Evolutionary conservation across 2,888 invertebrate genomes (phyloP).

Genomic region (Yponomeuta evonymella): DNA sequence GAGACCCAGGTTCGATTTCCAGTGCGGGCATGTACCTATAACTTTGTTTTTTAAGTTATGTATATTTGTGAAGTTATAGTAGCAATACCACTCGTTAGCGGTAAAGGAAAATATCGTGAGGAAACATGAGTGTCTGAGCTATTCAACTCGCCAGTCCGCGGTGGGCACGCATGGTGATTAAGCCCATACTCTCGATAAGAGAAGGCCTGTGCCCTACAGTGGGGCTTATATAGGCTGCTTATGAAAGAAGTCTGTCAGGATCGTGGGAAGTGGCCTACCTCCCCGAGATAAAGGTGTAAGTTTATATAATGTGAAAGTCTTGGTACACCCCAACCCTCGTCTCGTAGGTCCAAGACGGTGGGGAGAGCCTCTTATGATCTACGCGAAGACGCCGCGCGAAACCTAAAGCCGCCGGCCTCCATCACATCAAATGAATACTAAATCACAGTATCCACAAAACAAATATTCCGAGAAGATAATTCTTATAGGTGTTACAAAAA

Average conservation of each 20-base stretch:
- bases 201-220: too few species aligned
- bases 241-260: neutral
- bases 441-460: conserved; percentile 41
- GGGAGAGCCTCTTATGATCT: conserved; percentile 62
- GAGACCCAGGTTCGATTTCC: too few species aligned
- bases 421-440: conserved; percentile 76
- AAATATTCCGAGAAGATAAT: neutral
- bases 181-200: too few species aligned
- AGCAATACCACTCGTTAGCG: too few species aligned
- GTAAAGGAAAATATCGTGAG: too few species aligned
- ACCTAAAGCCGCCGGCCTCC: conserved; percentile 74
- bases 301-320: conserved; percentile 17
- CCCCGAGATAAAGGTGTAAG: neutral
- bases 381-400: conserved; percentile 74
- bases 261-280: neutral
- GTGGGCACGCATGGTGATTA: too few species aligned
- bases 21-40: too few species aligned
- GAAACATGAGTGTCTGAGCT: too few species aligned
- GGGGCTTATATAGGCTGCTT: too few species aligned
- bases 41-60: too few species aligned
- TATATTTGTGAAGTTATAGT: too few species aligned
- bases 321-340: conserved; percentile 34
- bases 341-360: conserved; percentile 41
- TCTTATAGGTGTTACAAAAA: neutral
- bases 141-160: too few species aligned